Evolutionary conservation across 2,888 invertebrate species (phyloP), one percentile per base, ranked within the genome.

Genomic region (Philereme vetulata): DNA sequence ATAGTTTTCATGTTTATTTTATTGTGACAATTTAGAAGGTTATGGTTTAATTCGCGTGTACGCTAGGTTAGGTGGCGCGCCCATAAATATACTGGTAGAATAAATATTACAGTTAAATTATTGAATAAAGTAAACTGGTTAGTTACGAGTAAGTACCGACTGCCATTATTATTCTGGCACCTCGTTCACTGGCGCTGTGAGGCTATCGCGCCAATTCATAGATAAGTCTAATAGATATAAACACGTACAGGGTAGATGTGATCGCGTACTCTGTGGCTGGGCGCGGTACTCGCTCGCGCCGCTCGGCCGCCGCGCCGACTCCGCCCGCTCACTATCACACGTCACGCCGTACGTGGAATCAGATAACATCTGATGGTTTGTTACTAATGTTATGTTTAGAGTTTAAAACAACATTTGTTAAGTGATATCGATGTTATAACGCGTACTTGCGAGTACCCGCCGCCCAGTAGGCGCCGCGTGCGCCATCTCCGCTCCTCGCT

Each of bases 231-330:
- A 86, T 87, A 88, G 87, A 80, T 85, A 88, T 86, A 84, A 88
- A 84, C 86, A 86, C 88, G 90, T 91, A 91, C 92, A 92, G 92
- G 92, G 92, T 92, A 92, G 92, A 86, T 88, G 86, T 86, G 82
- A 81, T 79, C 86, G 82, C 86, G 85, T 87, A 88, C 89, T 87
- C 90, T 90, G 90, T 89, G 76, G 77, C 88, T 86, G 88, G 85
- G 81, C 74, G 82, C 72, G 80, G 75, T 79, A 76, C 82, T 81
- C 81, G 81, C 78, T 57, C 61, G 71, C 68, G 71, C 56, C 61
- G 63, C 64, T 64, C 62, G 67, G 60, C 54, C 65, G 40, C 57
- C 40, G 45, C 46, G 44, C 51, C 11, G 36, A 9, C 55, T 49
- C 56, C 49, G 51, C 56, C 51, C 52, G 21, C 50, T 9, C 51